Base-by-base conservation (phyloP, 2,888 invertebrate species). In the Dasysyrphus tricinctus region DNA sequence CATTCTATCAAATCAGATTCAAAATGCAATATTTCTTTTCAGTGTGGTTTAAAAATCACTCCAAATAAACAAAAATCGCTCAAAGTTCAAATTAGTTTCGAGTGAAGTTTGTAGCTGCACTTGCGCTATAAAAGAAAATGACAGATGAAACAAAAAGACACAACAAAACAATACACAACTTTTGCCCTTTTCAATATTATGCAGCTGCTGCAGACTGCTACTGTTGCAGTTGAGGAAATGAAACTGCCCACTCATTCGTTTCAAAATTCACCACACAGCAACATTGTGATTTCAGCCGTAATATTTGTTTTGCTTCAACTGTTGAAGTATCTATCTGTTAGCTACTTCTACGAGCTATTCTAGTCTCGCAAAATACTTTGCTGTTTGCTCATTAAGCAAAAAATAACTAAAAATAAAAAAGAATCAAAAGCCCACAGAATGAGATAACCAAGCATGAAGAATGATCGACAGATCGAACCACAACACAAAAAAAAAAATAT, bases 241-340 rank as follows among this genome's bases (percentile, higher is more conserved):
- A 29, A 14, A 54, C 4, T 54, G 11, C 5, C 19, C 12, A 11
- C 1, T 56, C 32, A 56, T 56, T 16, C 3, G 32, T n/a, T 56
- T n/a, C 2, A 1, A 63, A 77, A 85, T 77, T 85, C 85, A 85
- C 77, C 77, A 80, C 84, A 76, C 73, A 61, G 59, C 65, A 54
- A 11, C 42, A 65, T 63, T 16, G 32, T 63, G 44, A 63, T n/a
- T 65, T 51, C 12, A 54, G 8, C 5, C 9, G 16, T 73, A 51
- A 49, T 59, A 44, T n/a, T n/a, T 14, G n/a, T 29, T 42, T 44
- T 44, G 4, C 14, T 61, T 8, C 56, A 47, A 54, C 39, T 29
- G 34, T 59, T 59, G 12, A 19, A 39, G 19, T 69, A 56, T 77
- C 51, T 32, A 32, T 32, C 6, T 32, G 5, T 5, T 32, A 2